Base-by-base conservation (phyloP, 2,888 invertebrate species). In the Tinea trinotella region DNA sequence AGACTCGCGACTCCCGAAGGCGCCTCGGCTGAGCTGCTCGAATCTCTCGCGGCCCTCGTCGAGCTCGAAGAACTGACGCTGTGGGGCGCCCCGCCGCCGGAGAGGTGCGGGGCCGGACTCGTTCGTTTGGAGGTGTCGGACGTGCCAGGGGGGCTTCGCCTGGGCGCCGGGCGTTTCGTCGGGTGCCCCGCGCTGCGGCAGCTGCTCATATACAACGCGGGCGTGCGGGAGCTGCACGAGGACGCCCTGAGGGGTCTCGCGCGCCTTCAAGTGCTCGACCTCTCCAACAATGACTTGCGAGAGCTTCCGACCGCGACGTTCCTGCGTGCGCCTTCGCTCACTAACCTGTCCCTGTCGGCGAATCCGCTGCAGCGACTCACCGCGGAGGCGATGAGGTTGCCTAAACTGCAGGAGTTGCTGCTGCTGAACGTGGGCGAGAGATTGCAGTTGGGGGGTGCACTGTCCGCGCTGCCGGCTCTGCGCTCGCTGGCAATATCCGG, bases 161-260 rank as follows among this genome's bases (percentile, higher is more conserved):
- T 22, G 24, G 6, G 2, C 9, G 46, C 46, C 15, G 18, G 24
- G n/a, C 13, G 7, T n/a, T 12, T 24, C 12, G 50, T 6, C 24
- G 24, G 13, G 3, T 13, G 2, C 24, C 24, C 22, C 50, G 9
- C 15, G 20, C 50, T 24, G 3, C 50, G 22, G 52, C 20, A 54
- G 56, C 58, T 18, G 59, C 59, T 18, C 46, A 12, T 15, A n/a
- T 50, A 12, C 17, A 6, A n/a, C 5, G 50, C 22, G 3, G 6
- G 24, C 22, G 5, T 46, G 13, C n/a, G 13, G 2, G 20, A 4
- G n/a, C 12, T 50, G 50, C 44, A 20, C 53, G 24, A 34, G 22
- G 13, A 55, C 57, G 52, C 59, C 59, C 55, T 57, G 34, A 55
- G 59, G 59, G 58, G 59, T 50, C 58, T 58, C 17, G 54, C 59